phyloP scores from a whole-genome alignment of 1,140 invertebrate genomes.

The Amyelois transitella region DNA sequence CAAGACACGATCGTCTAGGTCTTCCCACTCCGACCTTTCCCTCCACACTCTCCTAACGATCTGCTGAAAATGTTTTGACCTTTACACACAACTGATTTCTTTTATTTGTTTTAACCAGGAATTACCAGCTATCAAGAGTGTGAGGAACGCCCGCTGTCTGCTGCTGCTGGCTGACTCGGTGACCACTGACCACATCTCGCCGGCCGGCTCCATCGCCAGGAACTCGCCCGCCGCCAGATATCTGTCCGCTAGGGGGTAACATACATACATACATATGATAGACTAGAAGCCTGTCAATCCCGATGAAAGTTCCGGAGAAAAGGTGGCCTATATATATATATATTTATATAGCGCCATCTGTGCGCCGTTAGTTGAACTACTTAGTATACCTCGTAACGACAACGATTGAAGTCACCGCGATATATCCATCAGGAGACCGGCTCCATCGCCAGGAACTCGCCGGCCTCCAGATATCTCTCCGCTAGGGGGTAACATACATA shows the following conservation, averaged over 20 bases:
- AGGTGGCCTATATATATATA: no score
- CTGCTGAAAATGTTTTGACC: neutral
- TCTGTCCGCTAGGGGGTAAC: conserved; percentile 82
- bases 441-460: conserved; percentile 95
- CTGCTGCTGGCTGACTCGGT: conserved; percentile 95
- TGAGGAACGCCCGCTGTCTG: conserved; percentile 84
- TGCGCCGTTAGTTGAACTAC: no score
- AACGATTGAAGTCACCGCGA: no score
- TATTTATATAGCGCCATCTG: no score
- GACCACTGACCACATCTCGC: conserved; percentile 98
- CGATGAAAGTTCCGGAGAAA: no score
- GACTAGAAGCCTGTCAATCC: no score
- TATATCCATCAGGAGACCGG: no score
- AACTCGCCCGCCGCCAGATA: conserved; percentile 96
- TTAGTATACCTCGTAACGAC: no score
- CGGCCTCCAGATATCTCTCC: conserved; percentile 92
- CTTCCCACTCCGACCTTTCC: no score
- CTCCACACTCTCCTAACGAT: no score
- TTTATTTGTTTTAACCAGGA: conserved; percentile 46
- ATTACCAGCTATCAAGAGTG: conserved; percentile 74
- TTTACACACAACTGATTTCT: neutral
- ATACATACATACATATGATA: no score
- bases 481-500: conserved; percentile 76
- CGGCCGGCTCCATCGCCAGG: conserved; percentile 96
- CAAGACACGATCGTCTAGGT: no score